Base-by-base conservation (phyloP, 2,797 vertebrate species). In the Siniperca obscura region DNA sequence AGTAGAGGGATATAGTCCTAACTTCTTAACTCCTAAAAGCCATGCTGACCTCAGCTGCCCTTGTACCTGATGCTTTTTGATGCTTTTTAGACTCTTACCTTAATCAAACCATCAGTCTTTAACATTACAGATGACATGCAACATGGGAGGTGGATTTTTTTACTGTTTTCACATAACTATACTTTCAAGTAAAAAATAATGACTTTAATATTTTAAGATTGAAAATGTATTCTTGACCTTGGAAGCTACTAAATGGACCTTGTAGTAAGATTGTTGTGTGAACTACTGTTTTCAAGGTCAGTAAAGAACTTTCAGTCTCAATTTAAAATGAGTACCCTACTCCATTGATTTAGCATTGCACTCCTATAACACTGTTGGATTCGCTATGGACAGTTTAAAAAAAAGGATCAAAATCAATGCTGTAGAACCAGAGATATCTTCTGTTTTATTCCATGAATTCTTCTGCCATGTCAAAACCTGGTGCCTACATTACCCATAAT, bases 21-120 rank as follows among this genome's bases (percentile, higher is more conserved):
- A 61, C 36, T 52, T 19, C n/a, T 52, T 22, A 55, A 13, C 25
- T 73, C 42, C 34, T 48, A 25, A 56, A 74, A 6, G 60, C 25
- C 21, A 14, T 19, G 19, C n/a, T 77, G 56, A 52, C n/a, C 61
- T 84, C 17, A 27, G 34, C 40, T 57, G 53, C 53, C 27, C 21
- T 53, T 73, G 5, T 64, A 16, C 3, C 11, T 44, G 57, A 36
- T 50, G 46, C 19, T 59, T 76, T 68, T 27, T 48, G 10, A 11
- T 53, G 30, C 40, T 56, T 38, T 36, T 38, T 36, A 36, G 30
- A 40, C 13, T 48, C 38, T 67, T 53, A 52, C 42, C 34, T 64
- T 44, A 16, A 66, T 84, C 17, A 57, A 70, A 46, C 60, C 13
- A 25, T 68, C 52, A 4, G 10, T 42, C 50, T 46, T 34, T 13